Evolutionary conservation across 2,113 vertebrate genomes (phyloP), one percentile per base, ranked within the genome.

Genomic region (Sus scrofa): DNA sequence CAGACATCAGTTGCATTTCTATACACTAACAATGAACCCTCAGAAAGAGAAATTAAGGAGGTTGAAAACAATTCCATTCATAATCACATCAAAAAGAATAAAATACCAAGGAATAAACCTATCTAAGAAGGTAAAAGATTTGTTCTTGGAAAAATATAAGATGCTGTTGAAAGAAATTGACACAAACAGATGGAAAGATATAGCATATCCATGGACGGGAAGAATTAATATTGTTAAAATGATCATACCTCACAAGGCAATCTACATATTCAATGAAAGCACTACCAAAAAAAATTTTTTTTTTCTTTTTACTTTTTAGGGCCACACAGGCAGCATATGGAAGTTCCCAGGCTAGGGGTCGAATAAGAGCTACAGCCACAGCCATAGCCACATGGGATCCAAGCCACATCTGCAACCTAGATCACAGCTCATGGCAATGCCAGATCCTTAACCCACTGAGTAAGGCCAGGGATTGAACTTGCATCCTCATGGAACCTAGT

Each of bases 201-300:
- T 7, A 79, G 12, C 34, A 20, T 13, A 8, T 58, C 26, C 32
- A 58, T 4, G 22, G 54, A 34, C 0, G 0, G 20, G 54, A 37
- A 37, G 52, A 58, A 77, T 77, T 54, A 77, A 58, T 58, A 22
- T 2, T 78, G 32, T 79, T 14, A 79, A 79, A 79, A 79, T 58
- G 34, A 58, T 54, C n/a, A 15, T 26, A 37, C 20, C 58, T 13
- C 32, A 20, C n/a, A 58, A 79, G 20, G n/a, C 54, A 79, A 34
- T 10, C 20, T 58, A 58, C 20, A 68, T 20, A 68, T 68, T 79
- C 20, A 79, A 14, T 58, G 54, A 32, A 79, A n/a, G 34, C 77
- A 24, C 1, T 58, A 26, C 34, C 54, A 79, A 44, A 44, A 44
- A 79, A 44, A 44, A 44, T 44, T 44, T 8, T 8, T 44, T 44